Percentiles rank a stretch among this genome's conserved stretches.
Conservation (phyloP, 1,140 invertebrate species). For the Ceratitis capitata region DNA sequence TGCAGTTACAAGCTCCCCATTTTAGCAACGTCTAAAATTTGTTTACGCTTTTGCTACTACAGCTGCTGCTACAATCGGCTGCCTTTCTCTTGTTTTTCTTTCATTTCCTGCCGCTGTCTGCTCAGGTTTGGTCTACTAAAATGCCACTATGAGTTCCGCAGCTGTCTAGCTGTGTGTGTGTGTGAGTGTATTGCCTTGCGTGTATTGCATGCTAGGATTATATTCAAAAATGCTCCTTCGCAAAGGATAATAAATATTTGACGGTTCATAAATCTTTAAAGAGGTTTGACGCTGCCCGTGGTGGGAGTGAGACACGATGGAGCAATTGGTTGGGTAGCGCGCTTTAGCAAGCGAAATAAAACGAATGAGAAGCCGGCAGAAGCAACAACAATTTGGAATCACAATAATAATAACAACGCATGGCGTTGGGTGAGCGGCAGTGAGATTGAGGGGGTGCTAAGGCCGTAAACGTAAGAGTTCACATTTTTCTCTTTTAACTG, state of each 20-base stretch:
- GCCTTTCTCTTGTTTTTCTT: constrained; percentile 7
- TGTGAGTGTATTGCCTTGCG: constrained; percentile 43
- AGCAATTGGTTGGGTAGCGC: neutral
- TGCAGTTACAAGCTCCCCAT: too few relatives aligned
- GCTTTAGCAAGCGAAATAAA: neutral
- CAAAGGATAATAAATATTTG: constrained; percentile 65
- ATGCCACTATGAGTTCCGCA: neutral
- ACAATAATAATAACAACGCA: neutral
- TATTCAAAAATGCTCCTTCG: constrained; percentile 55
- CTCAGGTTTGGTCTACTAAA: neutral
- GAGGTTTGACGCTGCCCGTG: constrained; percentile 25
- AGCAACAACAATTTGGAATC: neutral
- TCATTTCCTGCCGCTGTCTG: neutral
- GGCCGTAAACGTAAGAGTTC: constrained; percentile 12
- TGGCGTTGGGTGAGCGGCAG: neutral
- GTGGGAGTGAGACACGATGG: neutral
- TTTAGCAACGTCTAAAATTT: neutral
- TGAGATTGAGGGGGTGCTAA: neutral
- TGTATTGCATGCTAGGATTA: constrained; percentile 51
- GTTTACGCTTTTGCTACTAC: neutral
- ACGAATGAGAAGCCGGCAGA: too few relatives aligned
- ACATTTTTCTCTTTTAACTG: constrained; percentile 11
- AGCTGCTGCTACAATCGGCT: neutral
- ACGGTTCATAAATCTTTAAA: constrained; percentile 63
- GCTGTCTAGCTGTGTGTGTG: neutral